These are phyloP conservation scores for Oreonectes daqikongensis DNA, from an alignment of 2,797 vertebrate genomes.

Conservation along the genomic window DNA sequence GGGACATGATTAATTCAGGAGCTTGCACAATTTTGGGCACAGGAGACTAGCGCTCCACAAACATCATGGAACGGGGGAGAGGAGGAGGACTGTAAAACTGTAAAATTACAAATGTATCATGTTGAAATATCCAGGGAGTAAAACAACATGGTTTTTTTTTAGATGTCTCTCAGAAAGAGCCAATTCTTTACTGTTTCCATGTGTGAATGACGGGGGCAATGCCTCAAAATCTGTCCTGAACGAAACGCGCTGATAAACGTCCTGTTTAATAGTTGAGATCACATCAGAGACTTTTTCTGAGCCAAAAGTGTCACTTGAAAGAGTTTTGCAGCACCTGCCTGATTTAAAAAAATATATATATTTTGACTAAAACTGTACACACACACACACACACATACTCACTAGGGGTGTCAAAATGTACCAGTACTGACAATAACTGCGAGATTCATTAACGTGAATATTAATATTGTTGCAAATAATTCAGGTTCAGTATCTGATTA, in stretches of 20 bases:
- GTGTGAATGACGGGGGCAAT: slow-evolving; percentile 24
- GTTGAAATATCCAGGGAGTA: slow-evolving; percentile 49
- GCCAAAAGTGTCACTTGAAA: too few species aligned
- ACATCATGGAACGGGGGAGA: slow-evolving; percentile 29
- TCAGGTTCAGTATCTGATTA: too few species aligned
- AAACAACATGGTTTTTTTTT: slow-evolving; percentile 42
- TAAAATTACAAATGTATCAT: slow-evolving; percentile 57
- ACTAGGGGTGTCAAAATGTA: too few species aligned
- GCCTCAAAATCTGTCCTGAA: slow-evolving; percentile 23
- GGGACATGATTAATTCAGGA: slow-evolving; percentile 53
- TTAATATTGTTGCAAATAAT: too few species aligned
- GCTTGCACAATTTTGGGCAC: slow-evolving; percentile 42
- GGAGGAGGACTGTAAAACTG: slow-evolving; percentile 39
- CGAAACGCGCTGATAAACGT: not conserved
- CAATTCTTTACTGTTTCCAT: slow-evolving; percentile 28
- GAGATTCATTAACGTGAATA: too few species aligned
- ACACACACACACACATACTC: too few species aligned
- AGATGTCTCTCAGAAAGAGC: slow-evolving; percentile 37
- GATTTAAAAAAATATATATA: too few species aligned
- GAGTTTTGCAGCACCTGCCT: too few species aligned
- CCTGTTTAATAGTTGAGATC: too few species aligned
- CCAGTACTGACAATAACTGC: too few species aligned
- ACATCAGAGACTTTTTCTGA: too few species aligned
- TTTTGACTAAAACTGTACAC: too few species aligned
- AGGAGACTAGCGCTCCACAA: slow-evolving; percentile 31